These are phyloP conservation scores for Lanistes nyassanus DNA, from an alignment of 1,140 invertebrate genomes.

Conservation along the genomic window DNA sequence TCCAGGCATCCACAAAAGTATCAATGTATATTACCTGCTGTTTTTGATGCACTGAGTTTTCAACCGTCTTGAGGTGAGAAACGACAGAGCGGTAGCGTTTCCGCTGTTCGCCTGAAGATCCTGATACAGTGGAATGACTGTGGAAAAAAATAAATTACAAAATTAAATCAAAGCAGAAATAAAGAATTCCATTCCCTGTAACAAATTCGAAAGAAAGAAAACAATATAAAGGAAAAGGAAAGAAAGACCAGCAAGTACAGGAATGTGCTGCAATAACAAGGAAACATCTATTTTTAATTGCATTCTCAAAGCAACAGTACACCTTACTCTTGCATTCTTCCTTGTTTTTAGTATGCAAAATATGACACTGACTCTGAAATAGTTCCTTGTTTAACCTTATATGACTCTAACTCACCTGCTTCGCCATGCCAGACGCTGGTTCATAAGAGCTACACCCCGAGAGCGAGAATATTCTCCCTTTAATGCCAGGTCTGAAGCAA, in stretches of 20 bases:
- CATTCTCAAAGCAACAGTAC: too few relatives aligned
- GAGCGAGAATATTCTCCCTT: conserved; percentile 50
- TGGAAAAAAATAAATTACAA: background rate
- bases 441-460: conserved; percentile 49
- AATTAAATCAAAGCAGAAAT: background rate
- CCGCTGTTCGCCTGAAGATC: background rate
- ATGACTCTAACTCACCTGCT: conserved; percentile 38
- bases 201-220: too few relatives aligned
- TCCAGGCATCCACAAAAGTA: background rate
- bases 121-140: background rate
- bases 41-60: conserved; percentile 28
- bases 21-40: conserved; percentile 25
- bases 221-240: too few relatives aligned
- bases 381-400: background rate
- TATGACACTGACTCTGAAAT: too few relatives aligned
- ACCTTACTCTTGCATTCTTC: too few relatives aligned
- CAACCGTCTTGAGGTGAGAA: conserved; percentile 24
- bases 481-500: conserved; percentile 44
- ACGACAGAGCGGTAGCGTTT: background rate
- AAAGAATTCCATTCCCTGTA: background rate
- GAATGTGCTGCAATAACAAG: too few relatives aligned
- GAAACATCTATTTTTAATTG: too few relatives aligned
- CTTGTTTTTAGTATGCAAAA: too few relatives aligned
- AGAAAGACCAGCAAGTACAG: too few relatives aligned
- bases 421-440: conserved; percentile 54